phyloP scores from a whole-genome alignment of 53 echinoderm and acorn worm genomes.

The Hippasteria phrygiana region DNA sequence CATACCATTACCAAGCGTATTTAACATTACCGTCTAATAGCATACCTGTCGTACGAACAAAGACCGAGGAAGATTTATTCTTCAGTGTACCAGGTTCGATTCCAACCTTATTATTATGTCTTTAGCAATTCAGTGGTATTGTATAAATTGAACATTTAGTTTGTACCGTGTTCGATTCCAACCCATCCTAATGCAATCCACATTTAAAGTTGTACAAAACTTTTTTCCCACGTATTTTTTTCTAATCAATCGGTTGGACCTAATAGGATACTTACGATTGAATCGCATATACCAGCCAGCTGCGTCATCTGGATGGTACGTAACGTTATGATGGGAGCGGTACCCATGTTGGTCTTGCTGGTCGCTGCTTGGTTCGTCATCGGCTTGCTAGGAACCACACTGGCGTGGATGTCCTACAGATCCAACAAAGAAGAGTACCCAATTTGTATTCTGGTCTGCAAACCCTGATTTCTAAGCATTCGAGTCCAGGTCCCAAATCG shows the following conservation, averaged over 20 bases:
- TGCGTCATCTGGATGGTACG: slow-evolving; percentile 78
- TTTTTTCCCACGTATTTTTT: not conserved
- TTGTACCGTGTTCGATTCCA: too few species aligned
- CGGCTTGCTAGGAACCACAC: slow-evolving; percentile 9
- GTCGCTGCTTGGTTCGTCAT: slow-evolving; percentile 5
- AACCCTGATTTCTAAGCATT: too few species aligned
- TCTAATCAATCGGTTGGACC: not conserved
- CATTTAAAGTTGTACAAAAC: not conserved
- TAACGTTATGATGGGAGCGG: slow-evolving; percentile 71
- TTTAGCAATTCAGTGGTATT: too few species aligned
- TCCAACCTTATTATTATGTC: too few species aligned
- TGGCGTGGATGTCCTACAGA: slow-evolving; percentile 37
- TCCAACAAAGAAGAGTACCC: not conserved
- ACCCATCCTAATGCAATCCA: not conserved
- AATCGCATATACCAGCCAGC: slow-evolving; percentile 87
- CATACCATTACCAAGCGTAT: too few species aligned
- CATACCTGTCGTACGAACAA: too few species aligned
- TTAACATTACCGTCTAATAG: too few species aligned
- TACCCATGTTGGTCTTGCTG: not conserved
- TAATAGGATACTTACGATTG: slow-evolving; percentile 73
- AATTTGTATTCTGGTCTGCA: too few species aligned
- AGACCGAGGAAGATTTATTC: not conserved
- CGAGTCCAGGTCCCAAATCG: too few species aligned
- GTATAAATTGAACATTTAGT: too few species aligned
- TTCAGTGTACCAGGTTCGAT: not conserved